A percentile compares a stretch with the other conserved stretches of the same genome.
These are phyloP conservation scores for Solea solea DNA, from an alignment of 2,113 vertebrate species.

Conservation along the genomic window DNA sequence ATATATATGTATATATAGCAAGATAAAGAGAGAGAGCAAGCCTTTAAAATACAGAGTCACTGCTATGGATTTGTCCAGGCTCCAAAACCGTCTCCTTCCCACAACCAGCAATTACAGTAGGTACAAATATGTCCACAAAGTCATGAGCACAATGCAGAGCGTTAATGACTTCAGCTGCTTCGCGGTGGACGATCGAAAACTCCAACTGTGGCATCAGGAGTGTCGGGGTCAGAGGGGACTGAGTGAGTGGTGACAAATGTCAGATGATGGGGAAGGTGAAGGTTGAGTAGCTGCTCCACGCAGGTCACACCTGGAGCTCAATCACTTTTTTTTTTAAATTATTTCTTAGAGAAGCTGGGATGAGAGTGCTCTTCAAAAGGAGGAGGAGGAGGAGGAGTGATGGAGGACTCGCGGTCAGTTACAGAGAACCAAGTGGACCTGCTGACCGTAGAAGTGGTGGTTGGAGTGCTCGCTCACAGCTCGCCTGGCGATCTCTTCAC, in stretches of 20 bases:
- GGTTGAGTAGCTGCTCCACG: constrained; percentile 4
- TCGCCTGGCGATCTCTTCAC: constrained; percentile 84
- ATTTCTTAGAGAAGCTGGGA: neutral
- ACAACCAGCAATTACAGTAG: constrained; percentile 29
- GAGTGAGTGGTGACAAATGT: neutral
- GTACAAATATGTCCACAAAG: constrained; percentile 12
- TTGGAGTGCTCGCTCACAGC: constrained; percentile 86
- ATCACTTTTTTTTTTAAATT: neutral
- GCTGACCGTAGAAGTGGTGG: constrained; percentile 82
- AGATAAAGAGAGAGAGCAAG: neutral
- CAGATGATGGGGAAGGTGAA: neutral
- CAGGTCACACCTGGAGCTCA: constrained; percentile 1
- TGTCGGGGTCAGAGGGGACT: constrained; percentile 13
- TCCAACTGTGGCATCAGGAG: constrained; percentile 49
- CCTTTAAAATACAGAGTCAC: constrained; percentile 40
- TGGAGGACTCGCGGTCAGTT: constrained; percentile 65
- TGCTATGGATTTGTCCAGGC: constrained; percentile 9
- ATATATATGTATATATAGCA: neutral
- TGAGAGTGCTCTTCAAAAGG: neutral
- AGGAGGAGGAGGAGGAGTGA: constrained; percentile 3
- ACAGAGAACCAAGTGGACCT: constrained; percentile 83
- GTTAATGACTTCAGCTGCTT: constrained; percentile 21
- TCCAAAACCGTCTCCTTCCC: constrained; percentile 16
- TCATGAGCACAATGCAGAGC: neutral
- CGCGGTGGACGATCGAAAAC: constrained; percentile 3